These are phyloP conservation scores for Trichomalopsis sarcophagae DNA, from an alignment of 1,140 invertebrate genomes.

Conservation along the genomic window DNA sequence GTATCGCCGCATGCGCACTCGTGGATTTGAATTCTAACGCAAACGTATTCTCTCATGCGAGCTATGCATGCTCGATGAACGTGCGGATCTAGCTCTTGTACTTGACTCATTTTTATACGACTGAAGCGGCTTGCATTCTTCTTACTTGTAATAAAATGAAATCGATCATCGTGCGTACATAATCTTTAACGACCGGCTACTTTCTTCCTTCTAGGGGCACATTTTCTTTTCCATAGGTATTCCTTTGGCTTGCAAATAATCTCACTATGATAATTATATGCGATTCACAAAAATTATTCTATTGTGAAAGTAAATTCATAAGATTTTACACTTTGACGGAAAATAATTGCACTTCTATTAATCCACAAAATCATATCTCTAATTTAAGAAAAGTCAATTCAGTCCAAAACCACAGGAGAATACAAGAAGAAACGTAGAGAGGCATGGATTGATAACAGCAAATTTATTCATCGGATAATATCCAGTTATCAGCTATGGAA, in stretches of 20 bases:
- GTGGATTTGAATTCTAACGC: neutral
- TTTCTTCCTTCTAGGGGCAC: too few relatives aligned
- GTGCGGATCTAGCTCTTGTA: neutral
- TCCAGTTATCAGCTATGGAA: neutral
- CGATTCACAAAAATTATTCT: too few relatives aligned
- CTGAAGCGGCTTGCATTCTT: neutral
- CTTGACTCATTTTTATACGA: neutral
- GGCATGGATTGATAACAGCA: constrained; percentile 7
- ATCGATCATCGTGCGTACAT: neutral
- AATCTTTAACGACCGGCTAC: too few relatives aligned
- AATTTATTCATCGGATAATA: constrained; percentile 15
- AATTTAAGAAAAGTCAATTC: too few relatives aligned
- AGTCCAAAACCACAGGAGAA: neutral
- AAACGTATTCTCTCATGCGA: neutral
- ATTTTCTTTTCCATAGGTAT: too few relatives aligned
- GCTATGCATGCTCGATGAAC: neutral
- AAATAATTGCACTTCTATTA: too few relatives aligned
- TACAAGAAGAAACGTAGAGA: constrained; percentile 8
- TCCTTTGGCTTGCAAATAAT: too few relatives aligned
- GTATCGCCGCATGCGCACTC: neutral
- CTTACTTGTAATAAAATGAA: neutral
- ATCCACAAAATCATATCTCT: too few relatives aligned
- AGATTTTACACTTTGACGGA: too few relatives aligned
- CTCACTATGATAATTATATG: too few relatives aligned
- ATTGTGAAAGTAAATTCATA: too few relatives aligned